These are phyloP conservation scores for Corythornis leucogaster DNA, from an alignment of 2,797 vertebrate genomes.

Conservation along the genomic window DNA sequence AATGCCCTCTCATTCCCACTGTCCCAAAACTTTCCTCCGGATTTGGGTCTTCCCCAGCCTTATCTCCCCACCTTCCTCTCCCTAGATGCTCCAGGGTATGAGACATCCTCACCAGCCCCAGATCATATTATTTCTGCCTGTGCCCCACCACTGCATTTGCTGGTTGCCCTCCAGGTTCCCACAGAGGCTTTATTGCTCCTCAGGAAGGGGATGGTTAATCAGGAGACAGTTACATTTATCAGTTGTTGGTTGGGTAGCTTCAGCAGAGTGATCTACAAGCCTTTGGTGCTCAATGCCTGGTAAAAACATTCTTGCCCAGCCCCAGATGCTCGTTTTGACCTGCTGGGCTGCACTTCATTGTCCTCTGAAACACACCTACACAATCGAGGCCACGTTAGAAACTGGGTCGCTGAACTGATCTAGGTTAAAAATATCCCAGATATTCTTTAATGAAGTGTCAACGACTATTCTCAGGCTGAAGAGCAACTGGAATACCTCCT, in stretches of 20 bases:
- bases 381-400: fast-evolving
- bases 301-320: not conserved
- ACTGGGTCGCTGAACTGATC: constrained; percentile 5
- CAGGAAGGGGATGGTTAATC: not conserved
- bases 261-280: not conserved
- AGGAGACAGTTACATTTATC: not conserved
- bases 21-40: not conserved
- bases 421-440: constrained; percentile 56
- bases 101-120: not conserved
- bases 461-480: constrained; percentile 43
- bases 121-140: not conserved
- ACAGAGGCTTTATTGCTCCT: not conserved
- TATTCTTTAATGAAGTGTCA: constrained; percentile 65
- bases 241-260: constrained; percentile 4
- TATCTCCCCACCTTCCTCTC: not conserved
- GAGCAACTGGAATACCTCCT: constrained; percentile 9
- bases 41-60: not conserved
- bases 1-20: not conserved
- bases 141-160: not conserved
- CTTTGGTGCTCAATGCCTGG: not conserved
- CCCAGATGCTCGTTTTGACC: not conserved
- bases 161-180: fast-evolving
- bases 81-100: not conserved
- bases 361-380: constrained; percentile 13
- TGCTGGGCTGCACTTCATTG: fast-evolving